Evolutionary conservation across 1,140 invertebrate genomes (phyloP).

Genomic region (Camponotus floridanus): DNA sequence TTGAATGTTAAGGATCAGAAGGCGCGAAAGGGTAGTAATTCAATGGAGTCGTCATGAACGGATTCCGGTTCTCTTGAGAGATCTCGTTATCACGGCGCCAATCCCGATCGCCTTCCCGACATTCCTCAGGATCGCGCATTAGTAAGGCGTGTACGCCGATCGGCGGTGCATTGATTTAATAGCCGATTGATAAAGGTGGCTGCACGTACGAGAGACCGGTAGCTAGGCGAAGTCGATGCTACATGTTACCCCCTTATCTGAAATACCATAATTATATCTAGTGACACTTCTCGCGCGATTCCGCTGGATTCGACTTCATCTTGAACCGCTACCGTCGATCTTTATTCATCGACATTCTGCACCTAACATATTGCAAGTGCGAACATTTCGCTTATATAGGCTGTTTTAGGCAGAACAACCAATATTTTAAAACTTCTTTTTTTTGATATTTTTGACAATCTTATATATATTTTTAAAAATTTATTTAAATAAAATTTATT

Average conservation of each 20-base stretch:
- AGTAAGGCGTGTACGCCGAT: conserved; percentile 53
- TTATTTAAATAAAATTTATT: too few species aligned
- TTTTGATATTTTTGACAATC: not conserved
- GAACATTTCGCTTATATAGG: conserved; percentile 3
- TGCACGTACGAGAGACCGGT: conserved; percentile 22
- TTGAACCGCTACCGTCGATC: conserved; percentile 12
- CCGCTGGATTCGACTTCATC: conserved; percentile 50
- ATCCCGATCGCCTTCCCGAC: conserved; percentile 57
- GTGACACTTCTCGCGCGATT: conserved; percentile 59
- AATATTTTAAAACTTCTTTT: not conserved
- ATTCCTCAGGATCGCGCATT: conserved; percentile 62
- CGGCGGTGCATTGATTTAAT: conserved; percentile 53
- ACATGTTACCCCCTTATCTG: conserved; percentile 65
- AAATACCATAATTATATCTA: conserved; percentile 55
- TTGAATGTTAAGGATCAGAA: conserved; percentile 30
- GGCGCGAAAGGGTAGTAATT: conserved; percentile 1
- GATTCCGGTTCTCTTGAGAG: conserved; percentile 42
- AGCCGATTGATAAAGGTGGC: conserved; percentile 59
- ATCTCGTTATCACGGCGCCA: conserved; percentile 57
- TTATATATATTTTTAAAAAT: not conserved
- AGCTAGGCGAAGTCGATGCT: conserved; percentile 34
- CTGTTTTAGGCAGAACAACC: not conserved
- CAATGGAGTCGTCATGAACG: conserved; percentile 12
- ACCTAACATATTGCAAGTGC: not conserved
- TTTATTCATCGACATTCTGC: conserved; percentile 42